Evolutionary conservation across 1,140 invertebrate species (phyloP).

Genomic region (Magallana angulata): DNA sequence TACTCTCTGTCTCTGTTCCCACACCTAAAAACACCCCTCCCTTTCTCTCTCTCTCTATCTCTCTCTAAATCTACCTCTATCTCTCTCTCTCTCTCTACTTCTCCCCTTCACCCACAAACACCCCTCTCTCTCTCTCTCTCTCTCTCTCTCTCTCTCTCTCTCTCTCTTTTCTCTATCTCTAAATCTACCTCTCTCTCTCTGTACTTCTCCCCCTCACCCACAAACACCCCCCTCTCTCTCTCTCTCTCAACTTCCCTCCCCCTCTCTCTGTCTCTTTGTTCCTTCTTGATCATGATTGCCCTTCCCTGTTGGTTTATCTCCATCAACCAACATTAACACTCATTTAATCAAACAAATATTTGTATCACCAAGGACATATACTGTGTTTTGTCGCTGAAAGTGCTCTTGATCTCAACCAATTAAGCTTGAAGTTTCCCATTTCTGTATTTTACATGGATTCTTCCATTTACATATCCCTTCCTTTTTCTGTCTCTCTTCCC

Average conservation of each 20-base stretch:
- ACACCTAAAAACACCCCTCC: neutral
- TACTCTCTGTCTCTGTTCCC: neutral
- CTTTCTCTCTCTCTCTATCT: slow-evolving; percentile 24
- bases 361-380: no score
- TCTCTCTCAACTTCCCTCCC: slow-evolving; percentile 25
- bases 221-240: neutral
- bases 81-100: slow-evolving; percentile 20
- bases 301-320: no score
- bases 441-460: no score
- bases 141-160: neutral
- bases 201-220: neutral
- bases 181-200: neutral
- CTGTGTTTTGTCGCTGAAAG: no score
- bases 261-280: slow-evolving; percentile 37
- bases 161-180: neutral
- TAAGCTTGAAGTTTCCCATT: no score
- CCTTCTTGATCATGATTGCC: neutral
- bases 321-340: no score
- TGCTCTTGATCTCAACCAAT: no score
- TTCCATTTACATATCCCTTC: no score
- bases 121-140: slow-evolving; percentile 37
- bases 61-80: slow-evolving; percentile 5
- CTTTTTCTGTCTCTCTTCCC: neutral
- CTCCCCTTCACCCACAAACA: no score
- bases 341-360: no score